Evolutionary conservation across 1,140 invertebrate species (phyloP), one percentile per base, ranked within the genome.

Genomic region (Andricus grossulariae): DNA sequence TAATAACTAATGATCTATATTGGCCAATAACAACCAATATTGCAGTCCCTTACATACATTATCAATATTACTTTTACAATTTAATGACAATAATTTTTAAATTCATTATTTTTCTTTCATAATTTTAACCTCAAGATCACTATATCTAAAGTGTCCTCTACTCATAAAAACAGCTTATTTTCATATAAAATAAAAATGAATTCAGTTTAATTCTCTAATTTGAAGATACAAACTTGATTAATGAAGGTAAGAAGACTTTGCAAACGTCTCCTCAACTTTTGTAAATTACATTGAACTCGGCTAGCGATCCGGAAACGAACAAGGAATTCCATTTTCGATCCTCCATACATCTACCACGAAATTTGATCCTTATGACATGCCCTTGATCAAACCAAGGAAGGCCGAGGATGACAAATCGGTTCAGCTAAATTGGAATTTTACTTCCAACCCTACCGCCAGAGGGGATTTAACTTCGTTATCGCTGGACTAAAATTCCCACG

Each of bases 401-500:
- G 10, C 6, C 39, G 8, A 10, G 32, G 21, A 66, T 66, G 57
- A 66, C 21, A 66, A 66, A 66, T 66, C 57, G 15, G 13, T 66
- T 32, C 16, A 3, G 57, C 13, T 32, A 66, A 66, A 66, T 66
- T 66, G 57, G 57, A 66, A 66, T 66, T 66, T 66, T 15, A 66
- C 57, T 16, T 66, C 16, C 57, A 66, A 16, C 19, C 25, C 13
- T 15, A 32, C 3, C 5, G 16, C 21, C 13, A 66, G 16, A 66
- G 25, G 6, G 57, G 57, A 66, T 66, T 66, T 66, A 66, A 32
- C 57, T 66, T 66, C 19, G 57, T 66, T 66, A 66, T 66, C 25
- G 25, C 32, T 16, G 32, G 57, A 32, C 25, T 39, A 32, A 66
- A 66, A 66, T 39, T 39, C 25, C 57, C 16, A 32, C 25, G 21